Percentiles rank a stretch among this genome's conserved stretches.
Conservation (phyloP, 2,113 vertebrate species). For the Antigone vipio region DNA sequence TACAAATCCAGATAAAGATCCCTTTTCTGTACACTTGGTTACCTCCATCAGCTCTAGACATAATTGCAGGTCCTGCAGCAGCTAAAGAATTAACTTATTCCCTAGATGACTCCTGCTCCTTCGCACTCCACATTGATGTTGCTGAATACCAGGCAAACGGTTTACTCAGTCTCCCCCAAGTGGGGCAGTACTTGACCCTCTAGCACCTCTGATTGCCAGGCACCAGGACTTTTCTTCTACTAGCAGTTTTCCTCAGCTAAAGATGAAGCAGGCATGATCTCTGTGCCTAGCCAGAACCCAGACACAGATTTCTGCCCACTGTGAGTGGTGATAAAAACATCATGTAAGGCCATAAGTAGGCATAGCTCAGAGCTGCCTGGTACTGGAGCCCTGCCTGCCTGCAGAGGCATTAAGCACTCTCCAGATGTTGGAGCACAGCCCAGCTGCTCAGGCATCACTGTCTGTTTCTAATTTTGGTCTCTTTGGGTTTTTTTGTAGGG, state of each 20-base stretch:
- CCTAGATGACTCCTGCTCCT: background rate
- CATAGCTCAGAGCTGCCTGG: background rate
- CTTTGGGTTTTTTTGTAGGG: background rate
- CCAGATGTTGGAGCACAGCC: constrained; percentile 33
- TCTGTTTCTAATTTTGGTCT: constrained; percentile 48
- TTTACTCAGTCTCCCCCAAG: background rate
- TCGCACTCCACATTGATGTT: background rate
- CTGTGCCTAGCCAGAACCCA: background rate
- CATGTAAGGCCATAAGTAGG: background rate
- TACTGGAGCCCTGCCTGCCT: background rate
- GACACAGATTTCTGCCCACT: background rate
- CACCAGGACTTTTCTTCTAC: background rate
- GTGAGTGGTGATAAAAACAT: background rate
- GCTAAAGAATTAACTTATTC: background rate
- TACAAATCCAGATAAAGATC: background rate
- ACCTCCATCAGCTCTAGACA: background rate
- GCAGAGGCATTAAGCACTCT: background rate
- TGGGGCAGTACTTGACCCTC: background rate
- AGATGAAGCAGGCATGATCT: background rate
- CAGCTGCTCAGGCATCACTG: background rate
- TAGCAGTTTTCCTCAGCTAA: background rate
- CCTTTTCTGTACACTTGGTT: background rate
- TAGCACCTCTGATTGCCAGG: background rate
- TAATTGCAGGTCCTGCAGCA: background rate
- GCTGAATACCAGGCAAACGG: background rate